Evolutionary conservation across 1,140 invertebrate genomes (phyloP).

Genomic region (Eriocheir sinensis): DNA sequence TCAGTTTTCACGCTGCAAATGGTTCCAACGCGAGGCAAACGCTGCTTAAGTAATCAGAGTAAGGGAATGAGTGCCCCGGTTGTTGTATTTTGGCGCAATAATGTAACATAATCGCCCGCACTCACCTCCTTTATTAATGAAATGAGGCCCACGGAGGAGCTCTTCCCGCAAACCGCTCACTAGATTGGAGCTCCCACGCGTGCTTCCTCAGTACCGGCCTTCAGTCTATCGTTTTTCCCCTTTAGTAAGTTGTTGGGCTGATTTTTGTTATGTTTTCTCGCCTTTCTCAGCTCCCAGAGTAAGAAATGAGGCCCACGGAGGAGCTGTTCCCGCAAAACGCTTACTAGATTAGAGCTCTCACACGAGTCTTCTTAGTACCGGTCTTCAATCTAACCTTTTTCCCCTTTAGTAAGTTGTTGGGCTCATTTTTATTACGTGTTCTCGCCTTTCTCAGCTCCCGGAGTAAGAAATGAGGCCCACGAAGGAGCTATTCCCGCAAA

Average conservation of each 20-base stretch:
- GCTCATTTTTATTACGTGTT: no score
- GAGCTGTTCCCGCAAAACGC: not conserved
- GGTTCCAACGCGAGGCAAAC: not conserved
- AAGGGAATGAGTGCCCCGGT: not conserved
- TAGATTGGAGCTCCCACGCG: not conserved
- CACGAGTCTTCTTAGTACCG: not conserved
- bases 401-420: not conserved
- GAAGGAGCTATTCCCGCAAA: not conserved
- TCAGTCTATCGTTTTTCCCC: not conserved
- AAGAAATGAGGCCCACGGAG: not conserved
- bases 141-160: not conserved
- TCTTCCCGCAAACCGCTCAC: not conserved
- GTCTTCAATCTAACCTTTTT: not conserved
- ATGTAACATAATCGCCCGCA: not conserved
- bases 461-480: not conserved
- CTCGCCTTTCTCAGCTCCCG: no score
- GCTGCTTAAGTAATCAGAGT: not conserved
- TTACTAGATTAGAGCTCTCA: not conserved
- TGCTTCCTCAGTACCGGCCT: not conserved
- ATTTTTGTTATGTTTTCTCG: no score
- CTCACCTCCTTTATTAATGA: not conserved
- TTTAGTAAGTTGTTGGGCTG: no score
- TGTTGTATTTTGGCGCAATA: not conserved
- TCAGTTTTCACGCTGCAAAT: not conserved
- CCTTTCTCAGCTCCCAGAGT: not conserved